Evolutionary conservation across 2,113 vertebrate genomes (phyloP).

Genomic region (Manacus vitellinus): DNA sequence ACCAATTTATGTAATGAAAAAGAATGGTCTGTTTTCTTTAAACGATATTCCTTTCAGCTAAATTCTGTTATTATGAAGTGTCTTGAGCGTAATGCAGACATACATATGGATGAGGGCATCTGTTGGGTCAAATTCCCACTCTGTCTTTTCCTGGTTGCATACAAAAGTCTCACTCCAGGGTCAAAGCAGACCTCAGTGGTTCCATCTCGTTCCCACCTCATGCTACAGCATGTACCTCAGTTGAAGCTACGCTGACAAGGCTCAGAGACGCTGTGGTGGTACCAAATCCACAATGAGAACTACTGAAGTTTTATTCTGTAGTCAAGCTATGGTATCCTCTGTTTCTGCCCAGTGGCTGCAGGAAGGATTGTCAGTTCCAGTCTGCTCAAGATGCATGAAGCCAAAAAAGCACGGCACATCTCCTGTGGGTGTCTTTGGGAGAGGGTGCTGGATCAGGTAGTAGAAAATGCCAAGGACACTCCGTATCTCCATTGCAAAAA

Average conservation of each 20-base stretch:
- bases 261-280: background rate
- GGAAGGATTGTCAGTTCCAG: background rate
- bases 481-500: background rate
- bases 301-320: background rate
- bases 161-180: background rate
- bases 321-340: background rate
- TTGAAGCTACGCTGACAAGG: background rate
- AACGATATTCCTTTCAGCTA: background rate
- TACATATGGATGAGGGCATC: background rate
- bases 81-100: background rate
- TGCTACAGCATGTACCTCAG: fast-evolving
- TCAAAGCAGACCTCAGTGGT: background rate
- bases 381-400: background rate
- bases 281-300: background rate
- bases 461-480: background rate
- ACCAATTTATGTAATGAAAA: background rate
- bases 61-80: background rate
- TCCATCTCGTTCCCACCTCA: background rate
- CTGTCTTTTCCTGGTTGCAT: background rate
- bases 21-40: background rate
- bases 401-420: background rate
- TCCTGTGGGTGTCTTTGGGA: background rate
- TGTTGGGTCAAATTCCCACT: background rate
- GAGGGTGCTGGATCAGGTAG: background rate
- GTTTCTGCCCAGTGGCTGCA: background rate